These are phyloP conservation scores for Hypotaenidia okinawae DNA, from an alignment of 2,797 vertebrate genomes.

Conservation along the genomic window DNA sequence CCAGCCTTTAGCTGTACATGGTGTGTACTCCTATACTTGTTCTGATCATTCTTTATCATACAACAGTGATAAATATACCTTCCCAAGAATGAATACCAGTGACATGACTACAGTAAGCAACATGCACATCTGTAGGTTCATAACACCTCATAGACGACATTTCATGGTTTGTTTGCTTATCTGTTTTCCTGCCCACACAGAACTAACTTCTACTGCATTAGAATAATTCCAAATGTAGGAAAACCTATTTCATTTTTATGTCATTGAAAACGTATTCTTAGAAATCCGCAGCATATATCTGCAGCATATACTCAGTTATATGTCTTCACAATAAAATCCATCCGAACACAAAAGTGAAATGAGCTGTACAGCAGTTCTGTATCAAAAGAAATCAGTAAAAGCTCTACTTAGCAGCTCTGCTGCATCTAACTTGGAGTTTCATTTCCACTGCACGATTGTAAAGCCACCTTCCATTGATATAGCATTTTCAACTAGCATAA, in stretches of 20 bases:
- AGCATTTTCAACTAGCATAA: background rate
- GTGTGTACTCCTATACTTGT: background rate
- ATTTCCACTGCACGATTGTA: background rate
- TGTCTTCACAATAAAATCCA: constrained; percentile 3
- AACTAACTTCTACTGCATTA: constrained; percentile 14
- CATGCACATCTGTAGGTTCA: background rate
- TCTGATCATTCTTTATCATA: background rate
- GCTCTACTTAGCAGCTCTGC: background rate
- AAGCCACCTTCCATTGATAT: background rate
- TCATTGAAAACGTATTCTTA: background rate
- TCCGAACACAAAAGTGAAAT: background rate
- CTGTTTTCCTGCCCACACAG: background rate
- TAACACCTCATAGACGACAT: background rate
- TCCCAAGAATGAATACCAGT: background rate
- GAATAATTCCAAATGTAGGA: background rate
- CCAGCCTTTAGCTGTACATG: background rate
- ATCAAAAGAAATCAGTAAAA: constrained; percentile 26
- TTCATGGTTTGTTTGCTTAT: constrained; percentile 13
- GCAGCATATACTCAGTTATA: background rate
- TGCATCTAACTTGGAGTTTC: background rate
- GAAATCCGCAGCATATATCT: background rate
- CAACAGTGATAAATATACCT: background rate
- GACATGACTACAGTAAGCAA: background rate
- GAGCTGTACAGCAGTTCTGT: background rate
- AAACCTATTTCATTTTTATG: background rate